A percentile compares a stretch with the other conserved stretches of the same genome.
These are phyloP conservation scores for Nannobrachium achirus DNA, from an alignment of 2,113 vertebrate genomes.

Conservation along the genomic window DNA sequence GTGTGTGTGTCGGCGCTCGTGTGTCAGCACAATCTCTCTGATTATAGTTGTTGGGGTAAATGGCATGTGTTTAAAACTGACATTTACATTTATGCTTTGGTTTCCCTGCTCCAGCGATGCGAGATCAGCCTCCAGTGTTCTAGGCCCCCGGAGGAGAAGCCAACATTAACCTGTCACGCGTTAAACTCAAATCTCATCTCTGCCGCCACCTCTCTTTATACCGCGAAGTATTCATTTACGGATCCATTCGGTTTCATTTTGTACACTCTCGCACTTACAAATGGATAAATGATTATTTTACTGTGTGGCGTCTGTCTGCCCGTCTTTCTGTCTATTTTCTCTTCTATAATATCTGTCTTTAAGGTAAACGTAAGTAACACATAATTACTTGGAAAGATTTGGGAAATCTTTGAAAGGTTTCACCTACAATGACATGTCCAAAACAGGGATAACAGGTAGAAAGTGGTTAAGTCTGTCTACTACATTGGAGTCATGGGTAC, in stretches of 20 bases:
- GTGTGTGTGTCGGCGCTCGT: not conserved
- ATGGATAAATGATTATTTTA: too few species aligned
- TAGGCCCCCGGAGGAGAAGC: not conserved
- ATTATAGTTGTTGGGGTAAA: constrained; percentile 40
- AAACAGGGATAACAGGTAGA: too few species aligned
- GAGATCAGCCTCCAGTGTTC: constrained; percentile 5
- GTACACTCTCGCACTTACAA: too few species aligned
- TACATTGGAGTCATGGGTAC: too few species aligned
- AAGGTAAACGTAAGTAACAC: too few species aligned
- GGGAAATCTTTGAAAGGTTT: too few species aligned
- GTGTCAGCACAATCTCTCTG: constrained; percentile 32
- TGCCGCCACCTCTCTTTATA: not conserved
- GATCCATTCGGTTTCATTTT: too few species aligned
- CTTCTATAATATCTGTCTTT: too few species aligned
- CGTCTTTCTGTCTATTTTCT: not conserved
- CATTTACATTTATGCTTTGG: constrained; percentile 20
- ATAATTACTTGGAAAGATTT: too few species aligned
- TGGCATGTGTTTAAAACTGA: constrained; percentile 36
- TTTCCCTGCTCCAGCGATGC: constrained; percentile 1
- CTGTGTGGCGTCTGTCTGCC: not conserved
- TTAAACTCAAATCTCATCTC: not conserved
- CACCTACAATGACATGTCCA: too few species aligned
- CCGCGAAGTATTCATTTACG: too few species aligned
- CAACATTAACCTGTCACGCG: not conserved
- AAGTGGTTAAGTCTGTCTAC: too few species aligned